Evolutionary conservation across 2,888 invertebrate genomes (phyloP), one percentile per base, ranked within the genome.

Genomic region (Catocala fraxini): DNA sequence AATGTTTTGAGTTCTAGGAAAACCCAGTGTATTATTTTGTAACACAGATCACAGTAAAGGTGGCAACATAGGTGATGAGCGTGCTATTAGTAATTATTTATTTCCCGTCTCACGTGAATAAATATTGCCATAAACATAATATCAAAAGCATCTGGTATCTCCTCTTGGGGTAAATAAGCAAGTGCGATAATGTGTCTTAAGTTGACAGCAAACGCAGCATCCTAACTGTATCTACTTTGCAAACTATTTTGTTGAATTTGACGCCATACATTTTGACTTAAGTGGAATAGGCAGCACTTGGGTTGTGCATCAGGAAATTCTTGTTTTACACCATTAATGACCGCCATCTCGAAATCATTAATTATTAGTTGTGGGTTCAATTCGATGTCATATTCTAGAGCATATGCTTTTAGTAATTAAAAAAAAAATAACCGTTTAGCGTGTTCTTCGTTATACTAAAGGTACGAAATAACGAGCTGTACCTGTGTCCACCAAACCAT

Each of bases 251-350:
- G 25, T 59, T 58, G 58, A n/a, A 63, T 59, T 51, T 55, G 51
- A 12, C 58, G 49, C 59, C 63, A 63, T 33, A 63, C 45, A 55
- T 51, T 63, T 45, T 59, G 58, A 45, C 63, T 49, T 9, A 63
- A 46, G 48, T 63, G 47, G 25, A 63, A 58, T 34, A 63, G 39
- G 41, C 54, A 63, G 12, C 57, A 48, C 6, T 55, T 58, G 41
- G 55, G 58, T 12, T 49, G 33, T 4, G 35, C 35, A 39, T 39
- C 35, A 39, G 35, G 35, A 39, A 39, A 39, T 39, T 39, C 35
- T 39, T 6, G 35, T 39, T 39, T 39, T 39, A 39, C 35, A 39
- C 35, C 7, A 9, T 39, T 6, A 48, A 48, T 25, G 25, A 25
- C 25, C 4, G 25, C 25, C 25, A 25, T 25, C 25, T 25, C 25